A percentile compares a stretch with the other conserved stretches of the same genome.
These are phyloP conservation scores for Meriones unguiculatus DNA, from an alignment of 2,113 vertebrate genomes.

Conservation along the genomic window DNA sequence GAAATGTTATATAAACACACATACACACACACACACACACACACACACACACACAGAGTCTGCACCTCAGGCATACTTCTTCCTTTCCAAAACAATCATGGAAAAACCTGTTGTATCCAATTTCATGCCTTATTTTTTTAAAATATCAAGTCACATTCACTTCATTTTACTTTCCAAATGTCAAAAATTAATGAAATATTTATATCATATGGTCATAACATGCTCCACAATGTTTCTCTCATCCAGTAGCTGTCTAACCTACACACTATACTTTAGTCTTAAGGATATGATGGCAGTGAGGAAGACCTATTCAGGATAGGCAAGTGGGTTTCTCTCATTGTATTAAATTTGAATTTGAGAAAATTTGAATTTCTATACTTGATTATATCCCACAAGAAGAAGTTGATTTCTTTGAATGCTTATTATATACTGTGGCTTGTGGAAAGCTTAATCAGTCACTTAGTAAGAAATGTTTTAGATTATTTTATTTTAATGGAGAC, in stretches of 20 bases:
- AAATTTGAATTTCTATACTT: background rate
- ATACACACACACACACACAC: background rate
- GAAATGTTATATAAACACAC: background rate
- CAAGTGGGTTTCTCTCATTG: background rate
- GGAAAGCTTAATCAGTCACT: background rate
- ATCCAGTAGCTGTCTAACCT: background rate
- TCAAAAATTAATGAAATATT: slow-evolving; percentile 64
- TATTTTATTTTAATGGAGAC: background rate
- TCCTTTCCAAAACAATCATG: background rate
- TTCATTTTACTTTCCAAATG: slow-evolving; percentile 31
- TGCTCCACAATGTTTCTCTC: background rate
- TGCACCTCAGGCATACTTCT: slow-evolving; percentile 10
- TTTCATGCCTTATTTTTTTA: slow-evolving; percentile 36
- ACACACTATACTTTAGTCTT: background rate
- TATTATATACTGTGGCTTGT: background rate
- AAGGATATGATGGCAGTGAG: background rate
- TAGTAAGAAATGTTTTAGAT: background rate
- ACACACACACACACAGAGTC: background rate
- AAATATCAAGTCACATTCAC: slow-evolving; percentile 30
- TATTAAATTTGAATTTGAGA: background rate
- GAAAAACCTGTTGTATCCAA: background rate
- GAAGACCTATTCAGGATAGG: too few relatives aligned
- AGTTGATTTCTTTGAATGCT: background rate
- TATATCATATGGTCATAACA: background rate
- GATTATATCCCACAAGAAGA: background rate